Conservation (phyloP, 2,113 vertebrate species). For the Tyrannus savana region DNA sequence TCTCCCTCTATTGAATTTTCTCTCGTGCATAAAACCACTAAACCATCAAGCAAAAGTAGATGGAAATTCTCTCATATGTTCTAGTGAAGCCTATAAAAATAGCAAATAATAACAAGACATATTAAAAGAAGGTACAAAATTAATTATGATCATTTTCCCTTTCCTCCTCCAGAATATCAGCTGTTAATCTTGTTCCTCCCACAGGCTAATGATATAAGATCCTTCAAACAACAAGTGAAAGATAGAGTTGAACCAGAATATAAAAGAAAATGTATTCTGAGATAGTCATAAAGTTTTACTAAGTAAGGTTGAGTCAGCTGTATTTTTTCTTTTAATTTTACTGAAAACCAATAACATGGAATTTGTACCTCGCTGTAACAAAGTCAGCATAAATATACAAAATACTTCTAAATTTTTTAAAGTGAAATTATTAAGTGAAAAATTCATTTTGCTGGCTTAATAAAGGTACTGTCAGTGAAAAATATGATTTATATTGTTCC, state of each 20-base stretch:
- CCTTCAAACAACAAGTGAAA: neutral
- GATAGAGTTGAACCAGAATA: neutral
- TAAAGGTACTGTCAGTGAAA: neutral
- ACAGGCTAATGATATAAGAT: neutral
- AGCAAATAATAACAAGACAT: neutral
- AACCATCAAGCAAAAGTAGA: neutral
- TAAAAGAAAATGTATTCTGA: neutral
- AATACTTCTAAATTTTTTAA: neutral
- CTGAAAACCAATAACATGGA: neutral
- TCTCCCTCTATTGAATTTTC: neutral
- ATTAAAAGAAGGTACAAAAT: neutral
- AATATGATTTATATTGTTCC: neutral
- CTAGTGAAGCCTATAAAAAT: neutral
- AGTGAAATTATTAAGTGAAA: neutral
- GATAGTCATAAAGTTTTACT: neutral
- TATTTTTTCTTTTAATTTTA: neutral
- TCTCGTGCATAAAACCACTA: neutral
- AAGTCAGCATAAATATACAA: neutral
- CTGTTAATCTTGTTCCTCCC: conserved; percentile 20
- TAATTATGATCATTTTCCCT: neutral
- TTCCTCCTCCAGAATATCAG: neutral
- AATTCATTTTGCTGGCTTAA: neutral
- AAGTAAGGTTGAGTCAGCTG: neutral
- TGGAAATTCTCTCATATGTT: neutral
- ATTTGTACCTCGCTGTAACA: neutral